These are phyloP conservation scores for Bruchidius siliquastri DNA, from an alignment of 2,888 invertebrate genomes.

Conservation along the genomic window DNA sequence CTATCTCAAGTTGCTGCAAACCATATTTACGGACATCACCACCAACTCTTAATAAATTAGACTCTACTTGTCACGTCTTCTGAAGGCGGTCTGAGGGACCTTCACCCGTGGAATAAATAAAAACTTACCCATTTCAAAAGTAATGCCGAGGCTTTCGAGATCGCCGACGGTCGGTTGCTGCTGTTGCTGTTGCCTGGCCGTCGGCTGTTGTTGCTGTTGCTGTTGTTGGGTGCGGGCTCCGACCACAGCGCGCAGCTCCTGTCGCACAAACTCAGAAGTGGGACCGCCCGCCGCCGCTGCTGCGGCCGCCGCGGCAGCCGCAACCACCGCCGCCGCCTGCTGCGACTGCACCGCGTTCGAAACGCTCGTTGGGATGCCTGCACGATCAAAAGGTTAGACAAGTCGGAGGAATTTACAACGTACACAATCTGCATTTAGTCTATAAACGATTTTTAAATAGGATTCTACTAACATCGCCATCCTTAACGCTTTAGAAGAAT, in stretches of 20 bases:
- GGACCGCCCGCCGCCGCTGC: conserved; percentile 60
- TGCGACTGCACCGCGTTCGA: conserved; percentile 5
- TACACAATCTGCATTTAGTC: too few species aligned
- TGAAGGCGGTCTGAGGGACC: too few species aligned
- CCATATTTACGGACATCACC: too few species aligned
- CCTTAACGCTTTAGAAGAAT: too few species aligned
- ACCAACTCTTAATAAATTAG: too few species aligned
- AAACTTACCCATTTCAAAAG: conserved; percentile 64
- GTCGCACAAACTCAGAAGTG: conserved; percentile 81
- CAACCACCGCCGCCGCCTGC: neutral
- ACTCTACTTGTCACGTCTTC: too few species aligned
- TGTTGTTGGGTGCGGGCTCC: conserved; percentile 67
- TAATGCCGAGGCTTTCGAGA: conserved; percentile 65
- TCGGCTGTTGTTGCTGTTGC: conserved; percentile 21
- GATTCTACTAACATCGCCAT: too few species aligned
- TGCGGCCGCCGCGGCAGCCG: conserved; percentile 46
- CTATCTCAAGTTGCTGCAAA: too few species aligned
- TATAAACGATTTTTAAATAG: too few species aligned
- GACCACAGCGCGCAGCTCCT: conserved; percentile 84
- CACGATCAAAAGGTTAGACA: neutral
- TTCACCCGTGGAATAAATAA: too few species aligned
- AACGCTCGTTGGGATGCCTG: conserved; percentile 10
- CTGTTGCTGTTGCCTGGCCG: conserved; percentile 20
- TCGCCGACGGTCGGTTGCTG: conserved; percentile 52
- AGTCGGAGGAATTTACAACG: too few species aligned